Evolutionary conservation across 2,797 vertebrate genomes (phyloP).

Genomic region (Pelobates cultripes): DNA sequence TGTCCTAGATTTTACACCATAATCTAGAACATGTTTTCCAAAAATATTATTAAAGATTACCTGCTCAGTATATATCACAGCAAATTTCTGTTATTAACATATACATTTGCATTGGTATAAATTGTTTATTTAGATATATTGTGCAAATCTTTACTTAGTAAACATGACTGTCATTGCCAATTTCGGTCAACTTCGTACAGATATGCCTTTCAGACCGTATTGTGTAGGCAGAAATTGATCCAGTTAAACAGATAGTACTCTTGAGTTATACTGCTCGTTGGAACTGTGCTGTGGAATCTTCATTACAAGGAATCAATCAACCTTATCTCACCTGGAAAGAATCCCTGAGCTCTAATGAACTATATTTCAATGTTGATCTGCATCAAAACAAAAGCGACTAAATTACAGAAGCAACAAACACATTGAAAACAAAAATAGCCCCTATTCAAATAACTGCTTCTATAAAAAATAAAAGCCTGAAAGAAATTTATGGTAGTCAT

Average conservation of each 20-base stretch:
- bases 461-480: too few relatives aligned
- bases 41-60: too few relatives aligned
- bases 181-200: background rate
- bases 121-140: too few relatives aligned
- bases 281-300: conserved; percentile 49
- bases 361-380: conserved; percentile 46
- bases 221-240: conserved; percentile 29
- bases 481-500: too few relatives aligned
- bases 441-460: background rate
- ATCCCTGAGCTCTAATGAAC: conserved; percentile 54
- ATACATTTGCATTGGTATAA: too few relatives aligned
- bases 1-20: too few relatives aligned
- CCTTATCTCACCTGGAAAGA: conserved; percentile 52
- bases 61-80: too few relatives aligned
- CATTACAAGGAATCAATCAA: conserved; percentile 51
- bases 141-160: too few relatives aligned
- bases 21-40: too few relatives aligned
- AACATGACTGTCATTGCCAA: too few relatives aligned
- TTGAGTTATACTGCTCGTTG: conserved; percentile 41
- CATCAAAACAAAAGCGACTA: conserved; percentile 38
- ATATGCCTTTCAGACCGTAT: conserved; percentile 7
- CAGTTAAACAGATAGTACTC: conserved; percentile 23
- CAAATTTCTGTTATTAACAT: too few relatives aligned
- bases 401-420: conserved; percentile 10
- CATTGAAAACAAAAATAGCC: conserved; percentile 9